Conservation (phyloP, 2,888 invertebrate genomes). For the Pseudococcus viburni region DNA sequence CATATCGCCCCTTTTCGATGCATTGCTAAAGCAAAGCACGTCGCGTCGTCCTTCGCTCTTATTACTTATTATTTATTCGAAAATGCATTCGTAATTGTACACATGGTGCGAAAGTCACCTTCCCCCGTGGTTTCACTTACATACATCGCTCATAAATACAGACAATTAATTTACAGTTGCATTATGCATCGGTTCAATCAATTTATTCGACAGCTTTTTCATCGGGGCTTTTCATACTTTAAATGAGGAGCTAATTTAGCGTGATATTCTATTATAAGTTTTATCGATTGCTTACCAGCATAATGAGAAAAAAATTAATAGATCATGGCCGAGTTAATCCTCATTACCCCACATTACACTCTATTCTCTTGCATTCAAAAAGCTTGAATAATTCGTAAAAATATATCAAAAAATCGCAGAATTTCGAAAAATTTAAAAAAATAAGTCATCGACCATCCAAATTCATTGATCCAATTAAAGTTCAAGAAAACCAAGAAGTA, state of each 20-base stretch:
- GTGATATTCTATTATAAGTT: neutral
- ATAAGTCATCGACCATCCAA: too few species aligned
- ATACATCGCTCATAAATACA: neutral
- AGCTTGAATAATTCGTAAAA: too few species aligned
- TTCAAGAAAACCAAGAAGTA: too few species aligned
- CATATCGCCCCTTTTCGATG: neutral
- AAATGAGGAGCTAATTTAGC: neutral
- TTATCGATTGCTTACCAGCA: neutral
- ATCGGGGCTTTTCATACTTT: neutral
- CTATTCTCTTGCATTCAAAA: neutral
- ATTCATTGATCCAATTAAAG: too few species aligned
- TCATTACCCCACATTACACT: neutral
- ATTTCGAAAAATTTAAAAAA: too few species aligned
- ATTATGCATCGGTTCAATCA: neutral
- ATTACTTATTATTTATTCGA: slow-evolving; percentile 12
- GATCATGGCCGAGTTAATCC: neutral
- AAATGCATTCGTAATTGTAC: neutral
- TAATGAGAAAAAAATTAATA: neutral
- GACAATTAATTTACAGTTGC: neutral
- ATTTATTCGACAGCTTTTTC: slow-evolving; percentile 1
- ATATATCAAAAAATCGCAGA: too few species aligned
- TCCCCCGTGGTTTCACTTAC: neutral
- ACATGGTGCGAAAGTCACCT: neutral
- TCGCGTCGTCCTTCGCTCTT: neutral
- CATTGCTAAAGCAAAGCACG: neutral